phyloP scores from a whole-genome alignment of 2,113 vertebrate genomes.

The Centropus unirufus region DNA sequence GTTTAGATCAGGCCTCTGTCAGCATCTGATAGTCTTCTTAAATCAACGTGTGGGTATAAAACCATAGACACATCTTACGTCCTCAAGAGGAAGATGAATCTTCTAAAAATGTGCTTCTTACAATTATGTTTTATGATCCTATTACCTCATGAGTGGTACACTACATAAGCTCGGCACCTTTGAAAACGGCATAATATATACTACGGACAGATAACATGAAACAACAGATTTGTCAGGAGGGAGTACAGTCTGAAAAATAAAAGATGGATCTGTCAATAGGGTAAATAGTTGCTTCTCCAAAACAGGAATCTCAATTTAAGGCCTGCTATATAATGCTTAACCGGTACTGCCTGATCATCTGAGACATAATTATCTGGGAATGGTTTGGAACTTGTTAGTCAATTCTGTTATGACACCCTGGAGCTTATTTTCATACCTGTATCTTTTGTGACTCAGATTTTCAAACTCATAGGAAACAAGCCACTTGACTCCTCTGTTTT shows the following conservation, averaged over 20 bases:
- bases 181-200: conserved; percentile 28
- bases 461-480: neutral
- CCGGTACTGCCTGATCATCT: neutral
- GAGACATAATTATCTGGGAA: neutral
- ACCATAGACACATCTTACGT: neutral
- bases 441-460: neutral
- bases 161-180: conserved; percentile 53
- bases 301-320: neutral
- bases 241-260: neutral
- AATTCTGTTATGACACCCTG: neutral
- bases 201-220: conserved; percentile 14
- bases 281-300: neutral
- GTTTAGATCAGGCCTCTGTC: conserved; percentile 53
- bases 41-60: conserved; percentile 50
- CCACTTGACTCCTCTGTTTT: neutral
- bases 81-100: conserved; percentile 42
- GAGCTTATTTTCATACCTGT: neutral
- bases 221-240: conserved; percentile 8
- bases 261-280: neutral
- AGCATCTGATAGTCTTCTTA: conserved; percentile 39
- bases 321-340: neutral
- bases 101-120: conserved; percentile 44
- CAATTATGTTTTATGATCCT: conserved; percentile 68
- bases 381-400: neutral
- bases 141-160: conserved; percentile 52